Evolutionary conservation across 2,113 vertebrate genomes (phyloP), one percentile per base, ranked within the genome.

Genomic region (Pungitius pungitius): DNA sequence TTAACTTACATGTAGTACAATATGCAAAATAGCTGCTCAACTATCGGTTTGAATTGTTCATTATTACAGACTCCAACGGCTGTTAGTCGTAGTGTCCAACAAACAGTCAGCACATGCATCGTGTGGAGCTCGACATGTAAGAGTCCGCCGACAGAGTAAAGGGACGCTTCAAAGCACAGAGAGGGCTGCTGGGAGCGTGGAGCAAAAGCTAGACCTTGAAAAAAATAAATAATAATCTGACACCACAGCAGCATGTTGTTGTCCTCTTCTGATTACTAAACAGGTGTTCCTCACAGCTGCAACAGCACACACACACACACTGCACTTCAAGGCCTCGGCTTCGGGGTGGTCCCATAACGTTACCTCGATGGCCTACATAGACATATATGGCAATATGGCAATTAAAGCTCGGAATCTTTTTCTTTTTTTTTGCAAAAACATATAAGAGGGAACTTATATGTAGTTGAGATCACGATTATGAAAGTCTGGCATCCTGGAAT

Each of bases 251-350:
- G 42, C 39, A 6, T 67, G 68, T 61, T 69, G 77, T 84, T 87
- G 69, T 69, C 73, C 78, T 85, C 57, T 18, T 70, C 33, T 42
- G 43, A 69, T 78, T 49, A 30, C 47, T 20, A 67, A 77, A 68
- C 83, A 88, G 84, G 75, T 88, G 88, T 87, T 84, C 69, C 24
- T 64, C 78, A 69, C 84, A 90, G 85, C 86, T 89, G 82, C 82
- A 73, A 55, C 65, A 81, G 88, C 79, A 83, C 11, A 58, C 72
- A 83, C 11, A 58, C 72, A n/a, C 47, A 1, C 56, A 43, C 65
- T 61, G 57, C 37, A 78, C 65, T 57, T 63, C 63, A n/a, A n/a
- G 54, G 30, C 68, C 67, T 87, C 78, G 74, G 63, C 42, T 76
- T 75, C 76, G 47, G 37, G 27, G 55, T 69, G 69, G 77, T 73